Evolutionary conservation across 2,888 invertebrate genomes (phyloP), one percentile per base, ranked within the genome.

Genomic region (Chouioia cunea): DNA sequence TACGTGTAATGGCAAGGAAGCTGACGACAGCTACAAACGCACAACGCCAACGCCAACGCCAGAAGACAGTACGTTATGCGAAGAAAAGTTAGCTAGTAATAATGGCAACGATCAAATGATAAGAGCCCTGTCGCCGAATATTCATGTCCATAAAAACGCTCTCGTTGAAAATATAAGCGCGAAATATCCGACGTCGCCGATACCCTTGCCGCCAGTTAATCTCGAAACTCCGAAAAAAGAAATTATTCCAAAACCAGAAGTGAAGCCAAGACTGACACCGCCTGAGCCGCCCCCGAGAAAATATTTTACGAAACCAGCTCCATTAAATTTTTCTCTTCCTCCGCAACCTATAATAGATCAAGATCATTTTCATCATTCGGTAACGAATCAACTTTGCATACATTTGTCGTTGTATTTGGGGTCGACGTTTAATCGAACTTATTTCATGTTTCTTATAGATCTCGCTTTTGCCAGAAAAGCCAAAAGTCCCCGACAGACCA

Each of bases 211-310:
- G 36, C 12, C 52, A 18, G 8, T 4, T 50, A 52, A 47, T 2
- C 54, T 64, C 10, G 71, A 73, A 46, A 65, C 57, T 43, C 50
- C 63, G 12, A 60, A 44, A 53, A 22, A 22, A 48, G 69, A 71
- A 23, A 12, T 47, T n/a, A 2, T 57, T 57, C 14, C 52, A 14
- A 87, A 86, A 59, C 80, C 84, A 2, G 87, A 88, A 16, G 85
- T 84, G 0, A 87, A 85, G 36, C 82, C 79, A 22, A 80, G 87
- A 59, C 77, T 80, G 3, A 84, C 86, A 4, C 85, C 86, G 14
- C 83, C 84, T 10, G 87, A 88, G 70, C 88, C 88, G 2, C 86
- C 87, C 10, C 88, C 88, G 4, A 86, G 88, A 0, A 88, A 87
- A 67, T 87, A 81, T 71, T 79, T 83, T 58, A 79, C 83, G 23